These are phyloP conservation scores for Merops nubicus DNA, from an alignment of 2,113 vertebrate species.

Conservation along the genomic window DNA sequence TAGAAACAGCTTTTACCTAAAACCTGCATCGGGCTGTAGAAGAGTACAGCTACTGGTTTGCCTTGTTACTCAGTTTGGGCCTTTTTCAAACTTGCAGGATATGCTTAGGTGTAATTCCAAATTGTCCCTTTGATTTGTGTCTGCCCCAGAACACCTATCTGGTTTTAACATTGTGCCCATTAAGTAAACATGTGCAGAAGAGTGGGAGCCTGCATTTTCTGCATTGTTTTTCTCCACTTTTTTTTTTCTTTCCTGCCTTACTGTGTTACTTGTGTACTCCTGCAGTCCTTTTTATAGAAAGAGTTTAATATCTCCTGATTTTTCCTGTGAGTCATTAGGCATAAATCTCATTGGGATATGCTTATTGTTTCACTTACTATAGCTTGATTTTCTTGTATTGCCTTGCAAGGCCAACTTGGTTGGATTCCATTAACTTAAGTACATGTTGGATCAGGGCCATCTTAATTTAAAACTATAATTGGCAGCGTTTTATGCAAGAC, in stretches of 20 bases:
- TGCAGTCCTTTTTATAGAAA: background rate
- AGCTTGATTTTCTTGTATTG: background rate
- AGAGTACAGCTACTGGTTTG: background rate
- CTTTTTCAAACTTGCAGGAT: background rate
- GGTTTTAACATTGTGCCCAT: background rate
- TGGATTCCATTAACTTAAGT: background rate
- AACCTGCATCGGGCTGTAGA: background rate
- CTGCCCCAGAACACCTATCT: background rate
- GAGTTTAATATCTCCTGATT: background rate
- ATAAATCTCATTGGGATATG: background rate
- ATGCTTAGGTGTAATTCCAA: background rate
- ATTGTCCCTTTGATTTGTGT: background rate
- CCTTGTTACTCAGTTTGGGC: background rate
- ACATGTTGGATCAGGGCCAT: background rate
- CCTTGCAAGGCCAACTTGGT: background rate
- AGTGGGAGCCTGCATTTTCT: background rate
- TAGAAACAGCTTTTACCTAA: background rate
- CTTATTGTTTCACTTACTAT: background rate
- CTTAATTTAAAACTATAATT: background rate
- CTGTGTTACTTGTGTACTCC: background rate
- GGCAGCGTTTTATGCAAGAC: background rate
- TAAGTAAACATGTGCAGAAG: background rate
- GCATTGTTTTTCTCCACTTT: fast-evolving
- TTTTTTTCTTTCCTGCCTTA: fast-evolving
- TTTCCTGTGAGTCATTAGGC: background rate